Conservation (phyloP, 2,797 vertebrate genomes). For the Characodon lateralis region DNA sequence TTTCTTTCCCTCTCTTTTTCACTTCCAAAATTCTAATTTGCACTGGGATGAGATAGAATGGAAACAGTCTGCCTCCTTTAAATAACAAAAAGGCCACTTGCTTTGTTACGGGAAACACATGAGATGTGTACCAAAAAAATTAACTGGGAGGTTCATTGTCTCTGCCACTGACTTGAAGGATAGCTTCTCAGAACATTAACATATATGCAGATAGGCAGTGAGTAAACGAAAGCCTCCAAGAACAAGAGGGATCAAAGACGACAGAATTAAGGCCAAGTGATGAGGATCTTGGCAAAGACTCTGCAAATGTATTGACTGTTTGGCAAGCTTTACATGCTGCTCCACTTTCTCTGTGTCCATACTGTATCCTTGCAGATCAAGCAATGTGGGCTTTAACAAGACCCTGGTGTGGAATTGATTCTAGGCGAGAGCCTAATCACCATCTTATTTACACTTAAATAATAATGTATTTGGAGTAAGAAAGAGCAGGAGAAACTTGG, state of each 20-base stretch:
- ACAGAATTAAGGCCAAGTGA: constrained; percentile 79
- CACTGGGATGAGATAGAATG: constrained; percentile 20
- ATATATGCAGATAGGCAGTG: constrained; percentile 72
- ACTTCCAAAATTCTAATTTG: constrained; percentile 43
- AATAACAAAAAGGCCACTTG: constrained; percentile 51
- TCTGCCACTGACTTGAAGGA: constrained; percentile 63
- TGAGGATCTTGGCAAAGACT: constrained; percentile 79
- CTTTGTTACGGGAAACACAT: constrained; percentile 50
- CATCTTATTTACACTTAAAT: constrained; percentile 78
- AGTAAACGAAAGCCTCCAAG: constrained; percentile 72
- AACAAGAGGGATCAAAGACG: constrained; percentile 74
- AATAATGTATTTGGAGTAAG: constrained; percentile 76
- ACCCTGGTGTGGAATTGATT: constrained; percentile 36
- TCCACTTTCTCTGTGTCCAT: constrained; percentile 57
- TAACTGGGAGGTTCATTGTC: constrained; percentile 55
- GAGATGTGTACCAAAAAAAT: constrained; percentile 48
- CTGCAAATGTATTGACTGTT: constrained; percentile 82
- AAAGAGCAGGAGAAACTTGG: constrained; percentile 48
- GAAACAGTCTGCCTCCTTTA: constrained; percentile 38
- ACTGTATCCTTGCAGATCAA: constrained; percentile 62
- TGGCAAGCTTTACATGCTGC: constrained; percentile 69
- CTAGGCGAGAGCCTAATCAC: constrained; percentile 75
- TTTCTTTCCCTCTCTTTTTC: constrained; percentile 35
- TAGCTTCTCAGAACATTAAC: constrained; percentile 67
- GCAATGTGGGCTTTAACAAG: constrained; percentile 58